A percentile compares a stretch with the other conserved stretches of the same genome.
Evolutionary conservation across 2,113 vertebrate genomes (phyloP).

Genomic region (Sphyrna mokarran): DNA sequence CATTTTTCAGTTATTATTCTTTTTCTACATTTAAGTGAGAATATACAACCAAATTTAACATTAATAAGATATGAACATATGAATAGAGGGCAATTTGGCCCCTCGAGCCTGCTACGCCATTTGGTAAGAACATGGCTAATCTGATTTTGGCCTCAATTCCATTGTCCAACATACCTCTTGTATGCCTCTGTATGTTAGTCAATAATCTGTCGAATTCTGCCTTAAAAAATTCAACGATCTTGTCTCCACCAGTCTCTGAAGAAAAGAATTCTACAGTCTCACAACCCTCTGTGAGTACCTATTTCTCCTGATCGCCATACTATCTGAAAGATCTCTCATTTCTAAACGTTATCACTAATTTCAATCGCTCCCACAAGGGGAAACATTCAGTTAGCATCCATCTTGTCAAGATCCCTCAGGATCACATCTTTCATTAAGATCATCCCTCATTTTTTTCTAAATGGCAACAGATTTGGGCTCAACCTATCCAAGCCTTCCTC

Average conservation of each 20-base stretch:
- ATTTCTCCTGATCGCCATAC: no score
- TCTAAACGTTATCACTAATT: neutral
- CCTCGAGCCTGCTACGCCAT: no score
- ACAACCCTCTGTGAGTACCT: no score
- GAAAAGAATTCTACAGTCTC: no score
- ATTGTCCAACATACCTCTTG: no score
- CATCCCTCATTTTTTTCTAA: neutral
- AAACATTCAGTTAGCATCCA: neutral
- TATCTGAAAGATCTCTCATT: neutral
- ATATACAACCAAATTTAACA: neutral
- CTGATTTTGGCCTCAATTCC: no score
- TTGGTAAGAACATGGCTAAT: no score
- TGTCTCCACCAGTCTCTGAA: no score
- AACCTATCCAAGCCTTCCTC: neutral
- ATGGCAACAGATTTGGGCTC: neutral
- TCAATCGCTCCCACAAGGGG: neutral
- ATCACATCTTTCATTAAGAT: neutral
- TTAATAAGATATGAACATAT: neutral
- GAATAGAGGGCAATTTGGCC: no score
- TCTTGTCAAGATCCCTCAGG: neutral
- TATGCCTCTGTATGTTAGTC: no score
- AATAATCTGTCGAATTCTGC: no score
- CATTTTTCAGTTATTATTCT: neutral
- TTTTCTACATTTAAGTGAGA: neutral
- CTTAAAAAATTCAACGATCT: no score